A percentile compares a stretch with the other conserved stretches of the same genome.
Evolutionary conservation across 1,140 invertebrate genomes (phyloP).

Genomic region (Helicorthomorpha holstii): DNA sequence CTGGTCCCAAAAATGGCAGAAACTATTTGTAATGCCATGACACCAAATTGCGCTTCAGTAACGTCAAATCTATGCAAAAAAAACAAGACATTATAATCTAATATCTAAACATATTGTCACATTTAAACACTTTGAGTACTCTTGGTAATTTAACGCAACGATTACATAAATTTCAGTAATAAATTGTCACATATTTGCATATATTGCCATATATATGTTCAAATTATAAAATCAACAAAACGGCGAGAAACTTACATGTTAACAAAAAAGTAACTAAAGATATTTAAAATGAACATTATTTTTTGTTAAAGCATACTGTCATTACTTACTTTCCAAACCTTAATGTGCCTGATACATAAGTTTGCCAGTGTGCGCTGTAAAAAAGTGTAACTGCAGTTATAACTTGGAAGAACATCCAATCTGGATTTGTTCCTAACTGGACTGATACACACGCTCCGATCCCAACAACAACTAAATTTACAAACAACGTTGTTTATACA

Average conservation of each 20-base stretch:
- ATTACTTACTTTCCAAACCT: slow-evolving; percentile 64
- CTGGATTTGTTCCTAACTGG: slow-evolving; percentile 72
- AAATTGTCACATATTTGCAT: no score
- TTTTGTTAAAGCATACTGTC: no score
- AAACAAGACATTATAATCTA: not conserved
- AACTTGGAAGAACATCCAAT: slow-evolving; percentile 87
- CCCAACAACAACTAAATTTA: slow-evolving; percentile 70
- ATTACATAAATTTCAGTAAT: no score
- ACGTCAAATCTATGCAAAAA: slow-evolving; percentile 56
- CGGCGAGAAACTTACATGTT: no score
- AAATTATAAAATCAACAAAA: no score
- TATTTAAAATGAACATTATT: no score
- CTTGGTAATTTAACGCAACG: no score
- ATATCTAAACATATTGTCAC: no score
- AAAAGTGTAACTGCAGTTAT: slow-evolving; percentile 87
- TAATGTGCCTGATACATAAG: slow-evolving; percentile 87
- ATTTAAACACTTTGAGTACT: no score
- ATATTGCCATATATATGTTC: no score
- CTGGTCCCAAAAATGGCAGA: slow-evolving; percentile 69
- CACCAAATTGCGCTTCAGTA: slow-evolving; percentile 90
- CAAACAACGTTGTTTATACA: not conserved
- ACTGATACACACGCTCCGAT: slow-evolving; percentile 81
- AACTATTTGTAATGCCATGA: slow-evolving; percentile 74
- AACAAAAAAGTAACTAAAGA: no score
- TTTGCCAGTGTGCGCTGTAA: slow-evolving; percentile 98